Evolutionary conservation across 2,797 vertebrate species (phyloP).

Genomic region (Smutsia gigantea): DNA sequence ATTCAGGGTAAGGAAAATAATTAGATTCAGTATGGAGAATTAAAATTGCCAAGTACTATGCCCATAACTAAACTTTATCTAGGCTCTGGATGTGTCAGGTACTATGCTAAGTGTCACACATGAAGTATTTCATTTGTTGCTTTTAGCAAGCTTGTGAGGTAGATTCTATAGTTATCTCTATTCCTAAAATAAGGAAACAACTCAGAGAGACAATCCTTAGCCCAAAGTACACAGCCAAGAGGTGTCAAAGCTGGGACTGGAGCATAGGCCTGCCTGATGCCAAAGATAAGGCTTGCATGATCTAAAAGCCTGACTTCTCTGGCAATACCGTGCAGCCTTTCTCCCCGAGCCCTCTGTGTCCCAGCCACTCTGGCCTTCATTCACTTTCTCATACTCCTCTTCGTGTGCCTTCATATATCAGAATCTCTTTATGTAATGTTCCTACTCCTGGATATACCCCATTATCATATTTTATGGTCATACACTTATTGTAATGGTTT

Average conservation of each 20-base stretch:
- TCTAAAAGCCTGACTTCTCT: background rate
- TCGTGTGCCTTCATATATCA: background rate
- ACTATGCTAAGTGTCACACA: background rate
- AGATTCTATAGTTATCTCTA: background rate
- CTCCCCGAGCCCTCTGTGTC: background rate
- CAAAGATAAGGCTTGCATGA: background rate
- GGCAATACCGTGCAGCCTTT: background rate
- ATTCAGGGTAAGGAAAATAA: slow-evolving; percentile 17
- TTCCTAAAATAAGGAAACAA: slow-evolving; percentile 32
- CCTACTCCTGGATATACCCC: background rate
- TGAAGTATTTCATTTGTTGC: background rate
- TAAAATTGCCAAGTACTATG: background rate
- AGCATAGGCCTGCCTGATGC: background rate
- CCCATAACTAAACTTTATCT: background rate
- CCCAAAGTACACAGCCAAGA: background rate
- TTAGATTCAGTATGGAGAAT: background rate
- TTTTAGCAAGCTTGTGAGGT: slow-evolving; percentile 1
- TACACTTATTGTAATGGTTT: background rate
- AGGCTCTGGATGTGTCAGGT: background rate
- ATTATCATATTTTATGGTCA: background rate
- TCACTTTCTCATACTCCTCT: background rate
- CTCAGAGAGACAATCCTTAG: background rate
- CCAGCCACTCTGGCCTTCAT: background rate
- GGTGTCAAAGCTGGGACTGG: background rate
- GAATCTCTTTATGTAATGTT: background rate